phyloP scores from a whole-genome alignment of 2,888 invertebrate genomes.

The Melanargia galathea region DNA sequence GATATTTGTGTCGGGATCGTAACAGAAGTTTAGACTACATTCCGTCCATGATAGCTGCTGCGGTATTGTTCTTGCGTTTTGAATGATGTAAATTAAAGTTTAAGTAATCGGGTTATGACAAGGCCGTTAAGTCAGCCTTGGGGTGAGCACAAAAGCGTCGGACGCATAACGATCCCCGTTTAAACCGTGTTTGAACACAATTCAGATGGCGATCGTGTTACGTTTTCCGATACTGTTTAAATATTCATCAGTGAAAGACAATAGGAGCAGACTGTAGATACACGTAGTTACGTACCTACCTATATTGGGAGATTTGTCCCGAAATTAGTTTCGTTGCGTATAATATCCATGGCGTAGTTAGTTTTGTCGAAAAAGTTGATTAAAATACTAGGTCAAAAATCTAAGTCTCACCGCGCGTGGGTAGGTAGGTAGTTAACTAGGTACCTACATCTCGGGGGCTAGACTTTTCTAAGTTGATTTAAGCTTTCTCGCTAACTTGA shows the following conservation, averaged over 20 bases:
- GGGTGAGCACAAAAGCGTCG: constrained; percentile 25
- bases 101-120: constrained; percentile 42
- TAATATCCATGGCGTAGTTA: no score
- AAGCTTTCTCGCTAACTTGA: no score
- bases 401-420: no score
- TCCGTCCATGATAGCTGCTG: constrained; percentile 58
- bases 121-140: constrained; percentile 34
- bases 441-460: no score
- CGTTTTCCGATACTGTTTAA: constrained; percentile 13
- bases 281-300: neutral
- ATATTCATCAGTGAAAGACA: constrained; percentile 11
- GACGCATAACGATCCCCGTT: constrained; percentile 10
- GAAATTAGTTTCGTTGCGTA: neutral
- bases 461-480: no score
- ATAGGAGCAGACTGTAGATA: neutral
- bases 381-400: no score
- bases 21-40: constrained; percentile 72
- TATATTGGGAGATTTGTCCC: neutral
- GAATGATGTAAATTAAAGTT: constrained; percentile 39
- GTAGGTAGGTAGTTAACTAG: no score
- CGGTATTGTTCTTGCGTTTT: constrained; percentile 44
- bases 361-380: no score
- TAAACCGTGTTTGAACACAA: neutral
- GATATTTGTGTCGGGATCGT: constrained; percentile 40
- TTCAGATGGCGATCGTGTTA: constrained; percentile 5